Base-by-base conservation (phyloP, 2,113 vertebrate species). In the Archocentrus centrarchus region DNA sequence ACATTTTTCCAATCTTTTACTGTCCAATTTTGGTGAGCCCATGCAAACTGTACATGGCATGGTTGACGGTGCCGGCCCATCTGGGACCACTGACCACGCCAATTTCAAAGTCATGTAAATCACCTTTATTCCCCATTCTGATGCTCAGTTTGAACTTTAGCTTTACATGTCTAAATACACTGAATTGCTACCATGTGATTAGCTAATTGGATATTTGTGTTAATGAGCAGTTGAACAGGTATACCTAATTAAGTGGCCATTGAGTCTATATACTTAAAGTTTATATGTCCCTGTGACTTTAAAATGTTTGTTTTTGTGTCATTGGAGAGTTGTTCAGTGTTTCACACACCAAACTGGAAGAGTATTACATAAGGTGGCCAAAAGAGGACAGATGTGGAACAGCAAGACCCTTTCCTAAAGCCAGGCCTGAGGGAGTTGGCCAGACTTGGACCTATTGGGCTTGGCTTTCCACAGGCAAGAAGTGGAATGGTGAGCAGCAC, bases 321-420 rank as follows among this genome's bases (percentile, higher is more conserved):
- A 70, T 15, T 70, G 50, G 66, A 30, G 18, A 70, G 66, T 50
- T 50, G 44, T 50, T 70, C 30, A n/a, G 20, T 59, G 24, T 59
- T 37, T 59, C 22, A 59, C 57, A 77, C n/a, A 59, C 37, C 37
- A 30, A 41, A 27, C 39, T 3, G 15, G 37, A 60, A 59, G 35
- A 60, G 24, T 70, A 32, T 57, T 30, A 83, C 53, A 70, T 83
- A 24, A 81, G 47, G 73, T 75, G 61, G 58, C 63, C 53, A 79
- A 75, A 79, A 73, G 32, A 79, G 66, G 82, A 86, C 77, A 83
- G 75, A 83, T 87, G 80, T 63, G 39, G 57, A 50, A 76, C 55
- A 24, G 39, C 75, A 66, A 44, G 41, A 22, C 70, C 24, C 17
- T 58, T 41, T 63, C 62, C 61, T 77, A 55, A 64, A 82, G 61